Conservation (phyloP, 92 coral and sea anemone genomes). For the Zoanthus solanderi region DNA sequence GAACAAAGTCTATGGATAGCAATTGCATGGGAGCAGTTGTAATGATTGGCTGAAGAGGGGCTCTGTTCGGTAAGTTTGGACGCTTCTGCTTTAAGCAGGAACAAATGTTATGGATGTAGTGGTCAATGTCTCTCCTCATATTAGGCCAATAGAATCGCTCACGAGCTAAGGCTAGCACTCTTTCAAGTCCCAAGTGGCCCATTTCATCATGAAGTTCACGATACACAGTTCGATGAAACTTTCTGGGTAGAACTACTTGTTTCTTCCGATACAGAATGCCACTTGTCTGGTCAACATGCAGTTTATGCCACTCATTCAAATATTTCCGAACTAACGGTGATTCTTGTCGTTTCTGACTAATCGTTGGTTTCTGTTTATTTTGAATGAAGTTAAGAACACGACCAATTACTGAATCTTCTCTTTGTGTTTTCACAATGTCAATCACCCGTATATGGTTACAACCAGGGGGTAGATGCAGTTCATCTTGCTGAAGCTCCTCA, state of each 20-base stretch:
- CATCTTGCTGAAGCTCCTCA: constrained; percentile 31
- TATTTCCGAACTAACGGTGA: constrained; percentile 61
- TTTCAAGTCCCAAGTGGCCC: constrained; percentile 63
- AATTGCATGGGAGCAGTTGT: constrained; percentile 41
- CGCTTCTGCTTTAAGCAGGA: constrained; percentile 45
- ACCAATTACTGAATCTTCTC: constrained; percentile 30
- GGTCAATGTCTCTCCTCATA: constrained; percentile 58
- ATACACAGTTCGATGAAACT: constrained; percentile 52
- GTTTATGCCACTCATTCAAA: constrained; percentile 59
- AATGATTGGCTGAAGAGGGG: constrained; percentile 54
- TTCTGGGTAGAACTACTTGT: constrained; percentile 53
- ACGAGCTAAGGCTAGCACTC: constrained; percentile 49
- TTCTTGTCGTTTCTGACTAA: constrained; percentile 51
- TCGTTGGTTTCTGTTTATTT: constrained; percentile 46
- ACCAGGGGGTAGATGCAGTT: background rate
- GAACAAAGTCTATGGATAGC: constrained; percentile 20
- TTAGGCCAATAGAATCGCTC: constrained; percentile 56
- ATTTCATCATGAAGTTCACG: constrained; percentile 66
- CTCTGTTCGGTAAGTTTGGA: constrained; percentile 45
- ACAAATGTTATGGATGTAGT: constrained; percentile 57
- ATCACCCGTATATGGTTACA: constrained; percentile 11
- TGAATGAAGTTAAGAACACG: constrained; percentile 56
- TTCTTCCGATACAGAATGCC: constrained; percentile 50
- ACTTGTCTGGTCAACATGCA: constrained; percentile 48
- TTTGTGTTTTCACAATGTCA: constrained; percentile 24